Percentiles rank a stretch among this genome's conserved stretches.
Evolutionary conservation across 2,888 invertebrate genomes (phyloP).

Genomic region (Scotopteryx bipunctaria): DNA sequence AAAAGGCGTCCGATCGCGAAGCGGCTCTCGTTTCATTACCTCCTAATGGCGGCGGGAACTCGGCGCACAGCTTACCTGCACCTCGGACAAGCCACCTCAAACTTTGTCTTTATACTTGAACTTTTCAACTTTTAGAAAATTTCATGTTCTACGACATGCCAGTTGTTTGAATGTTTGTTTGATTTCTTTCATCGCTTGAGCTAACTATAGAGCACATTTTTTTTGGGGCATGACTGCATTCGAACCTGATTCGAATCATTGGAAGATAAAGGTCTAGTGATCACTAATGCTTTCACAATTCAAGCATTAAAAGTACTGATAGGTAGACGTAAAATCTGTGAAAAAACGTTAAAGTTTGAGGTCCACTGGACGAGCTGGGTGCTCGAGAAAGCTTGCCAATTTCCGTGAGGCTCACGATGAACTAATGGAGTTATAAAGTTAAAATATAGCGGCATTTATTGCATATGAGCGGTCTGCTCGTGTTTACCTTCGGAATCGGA

Average conservation of each 20-base stretch:
- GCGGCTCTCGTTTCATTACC: conserved; percentile 23
- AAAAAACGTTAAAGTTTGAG: conserved; percentile 3
- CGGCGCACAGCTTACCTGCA: conserved; percentile 17
- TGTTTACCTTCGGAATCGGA: background rate
- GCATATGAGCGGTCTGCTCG: conserved; percentile 25
- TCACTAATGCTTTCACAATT: too few species aligned
- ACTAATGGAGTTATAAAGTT: conserved; percentile 45
- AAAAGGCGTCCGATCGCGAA: conserved; percentile 8
- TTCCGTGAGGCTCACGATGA: conserved; percentile 42
- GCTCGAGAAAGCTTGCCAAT: conserved; percentile 47
- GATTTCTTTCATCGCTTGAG: too few species aligned
- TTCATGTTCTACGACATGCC: too few species aligned
- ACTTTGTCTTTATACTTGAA: conserved; percentile 11
- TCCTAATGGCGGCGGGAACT: conserved; percentile 17
- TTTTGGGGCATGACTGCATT: too few species aligned
- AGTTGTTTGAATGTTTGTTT: too few species aligned
- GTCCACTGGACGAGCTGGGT: conserved; percentile 3
- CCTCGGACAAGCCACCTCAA: conserved; percentile 5
- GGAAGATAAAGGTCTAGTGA: too few species aligned
- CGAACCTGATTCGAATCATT: too few species aligned
- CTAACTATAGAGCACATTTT: too few species aligned
- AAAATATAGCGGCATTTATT: conserved; percentile 42
- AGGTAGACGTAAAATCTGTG: too few species aligned
- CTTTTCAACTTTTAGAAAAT: too few species aligned
- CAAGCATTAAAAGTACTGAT: too few species aligned